phyloP scores from a whole-genome alignment of 1,140 invertebrate species.

The Acromyrmex heyeri region DNA sequence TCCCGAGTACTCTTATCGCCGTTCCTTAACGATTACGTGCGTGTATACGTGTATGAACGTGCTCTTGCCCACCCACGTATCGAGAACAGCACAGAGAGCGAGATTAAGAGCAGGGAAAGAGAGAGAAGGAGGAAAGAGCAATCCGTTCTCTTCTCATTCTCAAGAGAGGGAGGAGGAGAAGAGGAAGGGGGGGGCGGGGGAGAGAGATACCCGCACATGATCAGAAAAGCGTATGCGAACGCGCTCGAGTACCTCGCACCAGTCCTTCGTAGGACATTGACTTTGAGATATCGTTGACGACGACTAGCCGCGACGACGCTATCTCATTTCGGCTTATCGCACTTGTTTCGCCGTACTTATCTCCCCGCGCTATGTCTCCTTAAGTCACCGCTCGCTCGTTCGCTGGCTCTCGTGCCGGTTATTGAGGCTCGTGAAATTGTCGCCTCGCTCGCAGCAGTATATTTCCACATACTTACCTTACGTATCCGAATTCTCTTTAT shows the following conservation, averaged over 20 bases:
- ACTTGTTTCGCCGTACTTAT: slow-evolving; percentile 83
- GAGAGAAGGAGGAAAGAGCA: not conserved
- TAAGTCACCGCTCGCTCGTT: not conserved
- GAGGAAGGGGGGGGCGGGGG: not conserved
- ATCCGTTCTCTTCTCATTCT: slow-evolving; percentile 3
- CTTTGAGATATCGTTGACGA: slow-evolving; percentile 85
- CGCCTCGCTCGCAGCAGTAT: not conserved
- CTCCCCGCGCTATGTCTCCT: slow-evolving; percentile 66
- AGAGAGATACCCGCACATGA: slow-evolving; percentile 24
- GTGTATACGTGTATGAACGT: slow-evolving; percentile 37
- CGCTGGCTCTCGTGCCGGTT: not conserved
- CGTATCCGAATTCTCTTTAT: not conserved
- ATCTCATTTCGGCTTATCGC: slow-evolving; percentile 85
- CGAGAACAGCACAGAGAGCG: slow-evolving; percentile 14
- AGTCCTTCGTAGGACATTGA: slow-evolving; percentile 87
- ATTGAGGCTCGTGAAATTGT: not conserved
- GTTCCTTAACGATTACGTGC: slow-evolving; percentile 58
- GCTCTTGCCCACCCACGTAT: slow-evolving; percentile 17
- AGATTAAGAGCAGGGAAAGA: not conserved
- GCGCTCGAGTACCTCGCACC: slow-evolving; percentile 73
- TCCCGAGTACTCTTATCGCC: slow-evolving; percentile 56
- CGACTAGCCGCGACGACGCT: slow-evolving; percentile 80
- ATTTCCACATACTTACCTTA: too few relatives aligned
- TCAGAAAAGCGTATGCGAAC: slow-evolving; percentile 66
- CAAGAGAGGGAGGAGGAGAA: too few relatives aligned